Conservation (phyloP, 2,113 vertebrate genomes). For the Trematomus loennbergii region DNA sequence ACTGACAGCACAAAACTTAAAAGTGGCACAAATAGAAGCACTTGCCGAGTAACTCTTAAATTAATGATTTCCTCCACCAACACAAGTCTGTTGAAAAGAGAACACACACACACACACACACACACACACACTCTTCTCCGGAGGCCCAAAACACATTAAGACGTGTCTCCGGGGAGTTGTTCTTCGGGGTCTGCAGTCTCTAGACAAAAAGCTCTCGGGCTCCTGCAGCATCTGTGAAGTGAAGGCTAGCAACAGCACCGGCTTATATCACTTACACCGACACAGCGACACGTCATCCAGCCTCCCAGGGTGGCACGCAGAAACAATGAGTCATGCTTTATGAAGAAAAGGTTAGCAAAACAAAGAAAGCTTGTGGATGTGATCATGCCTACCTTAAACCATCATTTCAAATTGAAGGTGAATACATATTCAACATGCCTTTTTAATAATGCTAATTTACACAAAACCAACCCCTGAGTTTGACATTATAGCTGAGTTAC, state of each 20-base stretch:
- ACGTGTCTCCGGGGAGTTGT: slow-evolving; percentile 32
- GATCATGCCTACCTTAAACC: background rate
- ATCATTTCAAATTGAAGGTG: background rate
- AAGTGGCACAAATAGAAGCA: slow-evolving; percentile 63
- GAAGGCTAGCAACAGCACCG: slow-evolving; percentile 38
- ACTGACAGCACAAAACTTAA: slow-evolving; percentile 33
- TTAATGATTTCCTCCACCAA: slow-evolving; percentile 61
- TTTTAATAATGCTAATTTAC: background rate
- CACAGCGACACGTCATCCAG: slow-evolving; percentile 27
- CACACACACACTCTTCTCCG: slow-evolving; percentile 24
- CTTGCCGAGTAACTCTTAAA: slow-evolving; percentile 57
- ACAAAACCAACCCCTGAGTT: background rate
- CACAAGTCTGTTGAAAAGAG: slow-evolving; percentile 32
- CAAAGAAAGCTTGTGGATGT: background rate
- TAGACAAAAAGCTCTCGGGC: slow-evolving; percentile 36
- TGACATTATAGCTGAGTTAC: slow-evolving; percentile 34
- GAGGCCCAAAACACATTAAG: slow-evolving; percentile 41
- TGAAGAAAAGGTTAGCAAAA: slow-evolving; percentile 21
- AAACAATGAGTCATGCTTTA: slow-evolving; percentile 62
- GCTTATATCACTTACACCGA: slow-evolving; percentile 41
- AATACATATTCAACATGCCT: background rate
- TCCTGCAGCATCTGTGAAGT: slow-evolving; percentile 44
- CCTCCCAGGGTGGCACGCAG: slow-evolving; percentile 4
- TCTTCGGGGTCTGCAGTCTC: slow-evolving; percentile 20
- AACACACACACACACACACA: slow-evolving; percentile 8